phyloP scores from a whole-genome alignment of 2,113 vertebrate species.

The Myotis lucifugus region DNA sequence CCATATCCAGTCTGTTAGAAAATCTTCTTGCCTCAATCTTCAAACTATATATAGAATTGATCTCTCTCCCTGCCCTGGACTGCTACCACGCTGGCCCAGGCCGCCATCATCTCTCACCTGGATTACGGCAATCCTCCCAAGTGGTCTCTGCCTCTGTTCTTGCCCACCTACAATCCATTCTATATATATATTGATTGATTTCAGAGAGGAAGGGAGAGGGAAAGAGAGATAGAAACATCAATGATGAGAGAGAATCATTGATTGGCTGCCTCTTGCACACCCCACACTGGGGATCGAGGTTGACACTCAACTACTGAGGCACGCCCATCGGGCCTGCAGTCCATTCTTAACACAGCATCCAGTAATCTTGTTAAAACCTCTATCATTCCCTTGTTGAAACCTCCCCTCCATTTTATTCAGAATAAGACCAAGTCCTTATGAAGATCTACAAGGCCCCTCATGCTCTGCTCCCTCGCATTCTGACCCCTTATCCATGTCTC shows the following conservation, averaged over 20 bases:
- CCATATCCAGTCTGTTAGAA: neutral
- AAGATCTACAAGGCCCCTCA: neutral
- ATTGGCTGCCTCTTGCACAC: too few species aligned
- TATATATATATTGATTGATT: too few species aligned
- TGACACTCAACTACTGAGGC: too few species aligned
- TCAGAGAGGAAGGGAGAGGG: too few species aligned
- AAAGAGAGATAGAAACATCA: too few species aligned
- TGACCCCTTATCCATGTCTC: neutral
- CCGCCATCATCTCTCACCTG: neutral
- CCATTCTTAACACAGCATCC: neutral
- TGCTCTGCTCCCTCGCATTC: neutral
- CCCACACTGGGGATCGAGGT: too few species aligned
- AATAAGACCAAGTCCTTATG: neutral
- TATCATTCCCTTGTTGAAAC: neutral
- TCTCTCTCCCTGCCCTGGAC: neutral
- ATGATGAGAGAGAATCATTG: too few species aligned
- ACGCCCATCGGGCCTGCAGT: neutral
- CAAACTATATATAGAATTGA: neutral
- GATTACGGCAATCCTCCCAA: neutral
- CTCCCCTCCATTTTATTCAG: neutral
- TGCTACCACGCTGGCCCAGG: neutral
- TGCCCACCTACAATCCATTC: neutral
- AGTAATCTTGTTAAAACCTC: neutral
- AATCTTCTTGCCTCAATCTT: slow-evolving; percentile 24
- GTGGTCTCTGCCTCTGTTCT: neutral